A percentile compares a stretch with the other conserved stretches of the same genome.
Evolutionary conservation across 2,888 invertebrate genomes (phyloP).

Genomic region (Pyrochroa serraticornis): DNA sequence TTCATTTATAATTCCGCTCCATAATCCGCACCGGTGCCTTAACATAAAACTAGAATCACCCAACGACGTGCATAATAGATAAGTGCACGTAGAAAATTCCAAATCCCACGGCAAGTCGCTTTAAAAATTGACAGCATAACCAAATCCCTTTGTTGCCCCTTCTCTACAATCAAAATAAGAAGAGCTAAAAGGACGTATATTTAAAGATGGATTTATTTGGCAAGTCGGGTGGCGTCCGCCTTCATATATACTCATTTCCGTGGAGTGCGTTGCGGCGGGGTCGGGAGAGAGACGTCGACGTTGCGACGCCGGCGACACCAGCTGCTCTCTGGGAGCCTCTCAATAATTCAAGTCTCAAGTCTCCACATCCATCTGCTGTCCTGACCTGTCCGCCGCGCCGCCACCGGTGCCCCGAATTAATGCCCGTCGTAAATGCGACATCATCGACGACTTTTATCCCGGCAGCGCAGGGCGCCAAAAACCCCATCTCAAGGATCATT

Average conservation of each 20-base stretch:
- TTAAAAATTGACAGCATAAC: slow-evolving; percentile 21
- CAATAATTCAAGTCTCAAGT: slow-evolving; percentile 28
- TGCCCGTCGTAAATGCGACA: no score
- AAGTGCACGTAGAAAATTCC: slow-evolving; percentile 22
- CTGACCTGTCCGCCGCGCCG: slow-evolving; percentile 14
- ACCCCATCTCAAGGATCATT: no score
- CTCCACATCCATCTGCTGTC: slow-evolving; percentile 28
- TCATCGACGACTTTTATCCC: no score
- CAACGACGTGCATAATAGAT: slow-evolving; percentile 21
- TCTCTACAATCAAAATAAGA: slow-evolving; percentile 22
- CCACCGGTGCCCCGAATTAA: background rate
- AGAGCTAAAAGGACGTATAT: slow-evolving; percentile 18
- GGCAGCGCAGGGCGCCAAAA: no score
- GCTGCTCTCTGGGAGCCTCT: slow-evolving; percentile 25
- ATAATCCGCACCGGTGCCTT: slow-evolving; percentile 24
- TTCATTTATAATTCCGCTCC: slow-evolving; percentile 23
- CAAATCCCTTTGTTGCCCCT: slow-evolving; percentile 13
- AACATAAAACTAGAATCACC: slow-evolving; percentile 26
- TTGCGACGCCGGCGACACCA: slow-evolving; percentile 24
- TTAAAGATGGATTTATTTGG: slow-evolving; percentile 39
- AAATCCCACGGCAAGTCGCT: slow-evolving; percentile 18
- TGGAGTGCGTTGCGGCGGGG: slow-evolving; percentile 36
- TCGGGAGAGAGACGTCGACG: background rate
- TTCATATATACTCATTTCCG: slow-evolving; percentile 46
- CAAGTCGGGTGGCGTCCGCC: slow-evolving; percentile 43